Evolutionary conservation across 2,888 invertebrate genomes (phyloP).

Genomic region (Aphodius sticticus): DNA sequence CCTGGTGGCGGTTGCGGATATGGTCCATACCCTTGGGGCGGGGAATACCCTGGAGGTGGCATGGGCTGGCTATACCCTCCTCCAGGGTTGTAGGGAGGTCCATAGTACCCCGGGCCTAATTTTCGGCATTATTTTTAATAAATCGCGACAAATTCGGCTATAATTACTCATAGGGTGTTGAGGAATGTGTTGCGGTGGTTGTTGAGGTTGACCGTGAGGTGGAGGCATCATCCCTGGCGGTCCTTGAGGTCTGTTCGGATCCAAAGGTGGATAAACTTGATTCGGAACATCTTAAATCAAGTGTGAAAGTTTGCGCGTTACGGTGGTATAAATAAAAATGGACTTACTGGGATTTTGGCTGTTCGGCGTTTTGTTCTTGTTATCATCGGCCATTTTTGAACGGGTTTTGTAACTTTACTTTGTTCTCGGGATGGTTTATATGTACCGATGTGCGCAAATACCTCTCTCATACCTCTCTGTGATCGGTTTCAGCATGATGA

Average conservation of each 20-base stretch:
- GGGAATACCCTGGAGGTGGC: slow-evolving; percentile 4
- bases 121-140: not conserved
- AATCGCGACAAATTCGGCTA: not conserved
- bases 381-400: slow-evolving; percentile 7
- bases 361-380: slow-evolving; percentile 5
- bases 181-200: too few species aligned
- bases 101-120: not conserved
- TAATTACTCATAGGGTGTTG: not conserved
- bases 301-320: not conserved
- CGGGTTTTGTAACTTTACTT: not conserved
- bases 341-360: not conserved
- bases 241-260: not conserved
- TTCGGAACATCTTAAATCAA: slow-evolving; percentile 15
- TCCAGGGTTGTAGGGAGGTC: not conserved
- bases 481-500: not conserved
- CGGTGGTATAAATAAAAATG: not conserved
- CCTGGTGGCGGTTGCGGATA: not conserved
- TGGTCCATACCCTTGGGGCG: not conserved
- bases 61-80: not conserved
- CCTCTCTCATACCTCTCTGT: not conserved
- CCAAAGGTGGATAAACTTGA: slow-evolving; percentile 16
- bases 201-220: not conserved
- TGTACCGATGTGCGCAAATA: slow-evolving; percentile 5
- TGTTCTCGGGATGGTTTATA: not conserved
- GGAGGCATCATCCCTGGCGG: not conserved